Percentiles rank a stretch among this genome's conserved stretches.
Conservation (phyloP, 1,140 invertebrate species). For the Drosophila santomea region DNA sequence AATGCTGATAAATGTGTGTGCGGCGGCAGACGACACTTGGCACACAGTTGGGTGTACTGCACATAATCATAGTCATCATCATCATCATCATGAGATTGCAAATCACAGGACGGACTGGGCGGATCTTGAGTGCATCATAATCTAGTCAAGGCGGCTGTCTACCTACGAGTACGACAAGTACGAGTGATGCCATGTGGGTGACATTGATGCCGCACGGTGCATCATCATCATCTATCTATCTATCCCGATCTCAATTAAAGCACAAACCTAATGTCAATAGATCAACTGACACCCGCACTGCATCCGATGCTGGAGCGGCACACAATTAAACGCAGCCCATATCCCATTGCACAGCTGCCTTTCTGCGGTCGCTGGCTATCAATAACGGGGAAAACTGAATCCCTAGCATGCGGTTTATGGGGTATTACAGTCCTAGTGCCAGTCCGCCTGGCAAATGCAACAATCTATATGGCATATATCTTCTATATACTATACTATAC, state of each 20-base stretch:
- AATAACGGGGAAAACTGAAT: constrained; percentile 70
- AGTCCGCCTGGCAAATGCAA: not conserved
- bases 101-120: not conserved
- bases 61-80: constrained; percentile 23
- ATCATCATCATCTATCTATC: constrained; percentile 2
- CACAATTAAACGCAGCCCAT: constrained; percentile 59
- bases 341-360: constrained; percentile 26
- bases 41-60: constrained; percentile 67
- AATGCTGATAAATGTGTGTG: constrained; percentile 82
- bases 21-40: constrained; percentile 36
- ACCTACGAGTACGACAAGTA: not conserved
- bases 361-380: constrained; percentile 68
- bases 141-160: constrained; percentile 14
- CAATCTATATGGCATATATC: too few species aligned
- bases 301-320: constrained; percentile 4
- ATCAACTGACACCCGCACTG: constrained; percentile 58
- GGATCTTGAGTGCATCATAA: constrained; percentile 39
- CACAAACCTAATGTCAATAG: constrained; percentile 71
- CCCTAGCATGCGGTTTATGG: constrained; percentile 69
- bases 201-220: constrained; percentile 36
- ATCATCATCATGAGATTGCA: too few species aligned
- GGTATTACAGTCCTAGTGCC: constrained; percentile 12
- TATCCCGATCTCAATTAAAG: constrained; percentile 62
- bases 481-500: too few species aligned
- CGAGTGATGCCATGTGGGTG: not conserved